phyloP scores from a whole-genome alignment of 1,140 invertebrate species.

The Lysiphlebus fabarum region DNA sequence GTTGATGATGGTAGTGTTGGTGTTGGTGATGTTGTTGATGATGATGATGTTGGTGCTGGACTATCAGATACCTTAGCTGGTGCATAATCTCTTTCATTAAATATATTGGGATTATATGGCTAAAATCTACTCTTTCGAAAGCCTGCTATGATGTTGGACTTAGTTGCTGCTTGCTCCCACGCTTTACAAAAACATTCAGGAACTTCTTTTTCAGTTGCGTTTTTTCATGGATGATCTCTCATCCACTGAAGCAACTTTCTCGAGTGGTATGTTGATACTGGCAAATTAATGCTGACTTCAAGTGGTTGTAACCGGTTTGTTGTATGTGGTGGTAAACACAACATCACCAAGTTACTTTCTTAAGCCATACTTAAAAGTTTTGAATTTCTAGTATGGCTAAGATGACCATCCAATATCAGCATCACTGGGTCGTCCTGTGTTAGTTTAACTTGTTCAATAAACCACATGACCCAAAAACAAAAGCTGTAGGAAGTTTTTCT shows the following conservation, averaged over 20 bases:
- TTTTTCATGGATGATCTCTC: slow-evolving; percentile 31
- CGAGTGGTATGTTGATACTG: slow-evolving; percentile 40
- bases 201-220: slow-evolving; percentile 34
- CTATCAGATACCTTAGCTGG: slow-evolving; percentile 14
- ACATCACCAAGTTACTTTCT: slow-evolving; percentile 36
- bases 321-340: slow-evolving; percentile 34
- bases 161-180: slow-evolving; percentile 40
- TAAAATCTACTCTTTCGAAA: slow-evolving; percentile 41
- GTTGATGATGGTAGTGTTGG: no score
- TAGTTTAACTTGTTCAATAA: slow-evolving; percentile 35
- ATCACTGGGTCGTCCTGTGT: slow-evolving; percentile 33
- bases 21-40: no score
- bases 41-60: background rate
- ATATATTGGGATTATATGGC: slow-evolving; percentile 42
- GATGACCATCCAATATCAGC: slow-evolving; percentile 40
- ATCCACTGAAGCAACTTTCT: slow-evolving; percentile 32
- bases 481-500: slow-evolving; percentile 29
- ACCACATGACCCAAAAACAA: slow-evolving; percentile 38
- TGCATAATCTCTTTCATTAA: slow-evolving; percentile 34
- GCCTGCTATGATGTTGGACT: slow-evolving; percentile 39
- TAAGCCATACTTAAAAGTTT: slow-evolving; percentile 31
- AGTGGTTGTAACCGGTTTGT: slow-evolving; percentile 42
- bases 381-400: slow-evolving; percentile 30
- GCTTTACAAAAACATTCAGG: slow-evolving; percentile 34
- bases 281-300: slow-evolving; percentile 38